Base-by-base conservation (phyloP, 1,140 invertebrate species). In the Rhizoglyphus robini region DNA sequence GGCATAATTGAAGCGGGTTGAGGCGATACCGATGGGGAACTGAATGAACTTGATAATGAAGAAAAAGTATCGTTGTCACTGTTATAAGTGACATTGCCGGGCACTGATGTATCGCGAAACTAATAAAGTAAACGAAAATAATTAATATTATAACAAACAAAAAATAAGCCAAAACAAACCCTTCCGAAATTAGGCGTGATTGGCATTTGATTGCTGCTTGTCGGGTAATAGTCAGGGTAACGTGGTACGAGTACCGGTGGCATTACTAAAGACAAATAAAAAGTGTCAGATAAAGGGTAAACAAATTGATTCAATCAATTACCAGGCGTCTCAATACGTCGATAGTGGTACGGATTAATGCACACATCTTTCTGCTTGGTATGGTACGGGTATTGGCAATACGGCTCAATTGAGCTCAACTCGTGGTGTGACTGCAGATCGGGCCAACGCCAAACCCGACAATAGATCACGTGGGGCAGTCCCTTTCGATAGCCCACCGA, bases 291-390 rank as follows among this genome's bases (percentile, higher is more conserved):
- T 36, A 27, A 30, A 15, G 15, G n/a, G 48, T 66, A 66, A 30
- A 34, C 30, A 60, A 1, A 34, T 27, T 29, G 3, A 23, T 41
- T 4, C 25, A 27, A 36, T 23, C 18, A n/a, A 66, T 59, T 60
- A 65, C 86, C 84, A 75, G 88, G 87, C 54, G 83, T 82, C 77
- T 93, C 90, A 71, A 94, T 86, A 76, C 88, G 84, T 69, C 84
- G 86, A 76, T 96, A 97, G 77, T 96, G 92, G 75, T 95, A 96
- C 68, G 92, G 92, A 79, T 96, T 96, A 57, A 96, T 86, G 79
- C 93, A 96, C 66, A 96, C 88, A 67, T 72, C 70, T 76, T 93
- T 88, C 72, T 87, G 84, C 77, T 92, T 93, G 70, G 89, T 79
- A 70, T 86, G 84, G 76, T 90, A 96, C 0, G 90, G 87, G 80